phyloP scores from a whole-genome alignment of 2,888 invertebrate genomes.

The Acanthosoma haemorrhoidale region DNA sequence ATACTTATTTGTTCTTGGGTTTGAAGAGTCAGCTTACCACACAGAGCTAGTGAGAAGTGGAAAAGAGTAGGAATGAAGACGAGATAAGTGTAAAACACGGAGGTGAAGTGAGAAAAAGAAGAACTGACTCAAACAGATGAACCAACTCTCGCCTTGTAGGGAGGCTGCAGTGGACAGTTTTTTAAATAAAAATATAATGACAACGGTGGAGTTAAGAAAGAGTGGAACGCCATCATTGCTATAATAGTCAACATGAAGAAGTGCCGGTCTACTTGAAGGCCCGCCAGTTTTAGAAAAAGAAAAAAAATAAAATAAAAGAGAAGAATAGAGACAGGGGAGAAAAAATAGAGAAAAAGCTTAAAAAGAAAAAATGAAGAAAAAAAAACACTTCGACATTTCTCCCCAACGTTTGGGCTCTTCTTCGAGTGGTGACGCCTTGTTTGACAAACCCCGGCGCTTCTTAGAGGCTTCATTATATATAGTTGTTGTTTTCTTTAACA shows the following conservation, averaged over 20 bases:
- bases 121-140: too few species aligned
- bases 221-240: constrained; percentile 6
- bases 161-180: neutral
- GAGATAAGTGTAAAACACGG: too few species aligned
- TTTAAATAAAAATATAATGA: constrained; percentile 25
- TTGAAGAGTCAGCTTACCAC: too few species aligned
- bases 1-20: too few species aligned
- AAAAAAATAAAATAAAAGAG: too few species aligned
- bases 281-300: neutral
- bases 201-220: neutral
- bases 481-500: neutral
- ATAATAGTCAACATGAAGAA: constrained; percentile 20
- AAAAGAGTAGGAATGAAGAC: too few species aligned
- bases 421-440: constrained; percentile 21
- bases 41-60: too few species aligned
- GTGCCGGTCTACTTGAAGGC: neutral
- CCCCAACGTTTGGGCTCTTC: neutral
- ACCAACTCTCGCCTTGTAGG: too few species aligned
- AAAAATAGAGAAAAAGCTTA: neutral
- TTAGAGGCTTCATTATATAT: constrained; percentile 20
- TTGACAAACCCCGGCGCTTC: constrained; percentile 9
- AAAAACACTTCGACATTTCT: constrained; percentile 15
- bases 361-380: neutral
- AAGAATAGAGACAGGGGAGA: too few species aligned
- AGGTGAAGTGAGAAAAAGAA: too few species aligned